Percentiles rank a stretch among this genome's conserved stretches.
Conservation (phyloP, 1,140 invertebrate species). For the Sinella curviseta region DNA sequence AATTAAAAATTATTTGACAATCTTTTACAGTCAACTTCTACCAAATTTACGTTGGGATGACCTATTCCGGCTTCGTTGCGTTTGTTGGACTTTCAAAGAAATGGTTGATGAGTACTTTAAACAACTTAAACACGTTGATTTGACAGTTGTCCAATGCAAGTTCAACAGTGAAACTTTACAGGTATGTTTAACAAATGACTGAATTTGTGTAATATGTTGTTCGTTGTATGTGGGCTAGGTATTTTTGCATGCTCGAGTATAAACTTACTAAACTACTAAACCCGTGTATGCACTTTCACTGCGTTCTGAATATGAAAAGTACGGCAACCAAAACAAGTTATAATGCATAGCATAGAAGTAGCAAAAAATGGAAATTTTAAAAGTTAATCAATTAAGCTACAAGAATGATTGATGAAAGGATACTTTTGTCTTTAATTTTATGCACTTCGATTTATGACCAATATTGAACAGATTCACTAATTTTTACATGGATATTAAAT, state of each 20-base stretch:
- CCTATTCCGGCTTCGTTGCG: constrained; percentile 28
- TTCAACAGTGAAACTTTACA: neutral
- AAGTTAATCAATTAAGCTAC: too few species aligned
- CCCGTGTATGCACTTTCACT: too few species aligned
- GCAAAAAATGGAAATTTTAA: too few species aligned
- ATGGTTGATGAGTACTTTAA: constrained; percentile 4
- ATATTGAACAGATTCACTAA: too few species aligned
- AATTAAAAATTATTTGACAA: neutral
- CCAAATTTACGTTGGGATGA: constrained; percentile 29
- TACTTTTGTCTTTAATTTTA: too few species aligned
- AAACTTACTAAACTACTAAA: neutral
- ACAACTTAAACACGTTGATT: neutral
- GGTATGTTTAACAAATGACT: constrained; percentile 1
- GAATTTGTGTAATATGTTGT: neutral
- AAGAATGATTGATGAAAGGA: too few species aligned
- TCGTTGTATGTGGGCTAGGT: neutral
- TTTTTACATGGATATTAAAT: too few species aligned
- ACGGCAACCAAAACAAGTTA: too few species aligned
- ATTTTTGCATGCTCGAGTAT: neutral
- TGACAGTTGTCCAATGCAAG: neutral
- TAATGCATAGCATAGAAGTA: too few species aligned
- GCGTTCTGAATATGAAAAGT: too few species aligned
- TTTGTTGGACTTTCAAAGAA: neutral
- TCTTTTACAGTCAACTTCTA: constrained; percentile 28
- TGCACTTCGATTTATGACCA: too few species aligned